Evolutionary conservation across 2,888 invertebrate species (phyloP), one percentile per base, ranked within the genome.

Genomic region (Limnephilus rhombicus): DNA sequence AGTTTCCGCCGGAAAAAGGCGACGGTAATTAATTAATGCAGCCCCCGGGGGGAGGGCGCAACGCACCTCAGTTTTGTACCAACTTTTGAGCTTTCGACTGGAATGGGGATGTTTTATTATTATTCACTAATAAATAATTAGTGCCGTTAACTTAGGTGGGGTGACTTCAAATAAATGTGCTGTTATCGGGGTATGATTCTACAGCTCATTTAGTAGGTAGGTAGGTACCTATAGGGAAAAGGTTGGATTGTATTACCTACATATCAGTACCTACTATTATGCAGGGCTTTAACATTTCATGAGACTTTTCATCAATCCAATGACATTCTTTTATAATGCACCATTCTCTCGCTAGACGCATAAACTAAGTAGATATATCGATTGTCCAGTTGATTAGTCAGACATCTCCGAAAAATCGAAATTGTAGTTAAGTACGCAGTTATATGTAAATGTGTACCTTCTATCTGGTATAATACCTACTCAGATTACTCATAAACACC

Each of bases 1-100:
- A 91, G 92, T 93, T 93, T 81, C 89, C 89, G 91, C 68, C 85
- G 89, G 89, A 53, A 80, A 91, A 89, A 83, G 90, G 89, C 80
- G 90, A 92, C 91, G 91, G 92, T 92, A 93, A 93, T 93, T 92
- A 93, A 93, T 93, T 92, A 91, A 93, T 53, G 88, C 83, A 15
- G 80, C 81, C 49, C 90, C 41, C 88, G 24, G 80, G 80, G 80
- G 37, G 31, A 49, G 88, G 18, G 49, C 49, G 53, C 7, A 68
- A 68, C n/a, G 24, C 68, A 68, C 68, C 68, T 68, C 68, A 68
- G 24, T 68, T 68, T 68, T 68, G 68, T 68, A 68, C 68, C 68
- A 68, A 68, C 68, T 68, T 68, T 9, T 68, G 24, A 68, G 68
- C 68, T 68, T 18, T 68, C 68, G 68, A 68, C 68, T 68, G 24